Evolutionary conservation across 2,797 vertebrate genomes (phyloP).

Genomic region (Agapornis canus): DNA sequence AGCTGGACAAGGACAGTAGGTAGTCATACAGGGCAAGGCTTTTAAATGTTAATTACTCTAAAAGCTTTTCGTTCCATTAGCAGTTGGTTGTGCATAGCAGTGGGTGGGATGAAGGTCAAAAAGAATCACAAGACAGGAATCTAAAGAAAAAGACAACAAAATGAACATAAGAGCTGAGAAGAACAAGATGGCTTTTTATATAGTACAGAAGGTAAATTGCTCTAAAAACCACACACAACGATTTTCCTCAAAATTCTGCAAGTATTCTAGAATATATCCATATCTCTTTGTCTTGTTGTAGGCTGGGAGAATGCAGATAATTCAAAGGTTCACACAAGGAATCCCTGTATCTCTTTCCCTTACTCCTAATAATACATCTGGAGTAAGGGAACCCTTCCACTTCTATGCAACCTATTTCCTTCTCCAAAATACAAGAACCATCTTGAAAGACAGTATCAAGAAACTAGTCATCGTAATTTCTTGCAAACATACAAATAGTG

Average conservation of each 20-base stretch:
- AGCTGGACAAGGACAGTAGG: neutral
- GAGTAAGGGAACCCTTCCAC: neutral
- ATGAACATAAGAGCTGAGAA: neutral
- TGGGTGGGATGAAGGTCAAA: neutral
- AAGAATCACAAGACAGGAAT: neutral
- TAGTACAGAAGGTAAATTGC: neutral
- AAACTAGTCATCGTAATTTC: neutral
- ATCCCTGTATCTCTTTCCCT: neutral
- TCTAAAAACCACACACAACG: neutral
- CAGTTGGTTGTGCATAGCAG: neutral
- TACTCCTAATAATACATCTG: neutral
- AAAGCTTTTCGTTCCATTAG: neutral
- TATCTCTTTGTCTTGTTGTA: neutral
- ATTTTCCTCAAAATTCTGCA: neutral
- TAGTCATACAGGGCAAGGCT: neutral
- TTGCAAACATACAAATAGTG: neutral
- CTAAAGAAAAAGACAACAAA: neutral
- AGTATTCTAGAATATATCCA: neutral
- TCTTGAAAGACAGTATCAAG: neutral
- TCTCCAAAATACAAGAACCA: neutral
- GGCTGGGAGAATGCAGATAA: neutral
- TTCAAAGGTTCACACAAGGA: neutral
- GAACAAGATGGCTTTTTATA: neutral
- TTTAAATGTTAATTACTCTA: neutral
- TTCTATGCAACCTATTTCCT: fast-evolving